Percentiles rank a stretch among this genome's conserved stretches.
phyloP scores from a whole-genome alignment of 2,113 vertebrate species.

The Spea bombifrons region DNA sequence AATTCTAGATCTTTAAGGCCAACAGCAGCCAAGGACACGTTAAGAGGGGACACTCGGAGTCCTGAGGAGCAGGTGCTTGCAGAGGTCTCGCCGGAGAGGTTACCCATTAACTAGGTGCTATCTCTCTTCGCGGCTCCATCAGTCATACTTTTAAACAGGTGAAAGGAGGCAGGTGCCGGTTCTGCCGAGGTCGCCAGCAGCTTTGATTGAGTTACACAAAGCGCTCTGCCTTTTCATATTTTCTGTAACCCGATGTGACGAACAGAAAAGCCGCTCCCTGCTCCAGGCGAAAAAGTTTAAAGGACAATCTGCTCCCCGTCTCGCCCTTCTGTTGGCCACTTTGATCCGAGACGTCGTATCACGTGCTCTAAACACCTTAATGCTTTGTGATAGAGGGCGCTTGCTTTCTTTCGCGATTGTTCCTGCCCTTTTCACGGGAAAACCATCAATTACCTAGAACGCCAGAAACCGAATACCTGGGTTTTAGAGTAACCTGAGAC shows the following conservation, averaged over 20 bases:
- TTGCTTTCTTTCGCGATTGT: conserved; percentile 49
- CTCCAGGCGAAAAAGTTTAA: conserved; percentile 44
- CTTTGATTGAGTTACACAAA: conserved; percentile 56
- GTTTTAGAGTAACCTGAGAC: conserved; percentile 56
- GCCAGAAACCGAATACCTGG: conserved; percentile 52
- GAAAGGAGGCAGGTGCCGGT: conserved; percentile 56
- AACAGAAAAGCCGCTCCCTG: conserved; percentile 48
- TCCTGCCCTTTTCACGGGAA: conserved; percentile 50
- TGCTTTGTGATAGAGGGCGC: conserved; percentile 51
- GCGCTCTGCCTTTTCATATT: conserved; percentile 55
- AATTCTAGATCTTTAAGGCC: no score
- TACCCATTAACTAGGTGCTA: conserved; percentile 58
- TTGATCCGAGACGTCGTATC: conserved; percentile 58
- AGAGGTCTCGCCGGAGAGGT: conserved; percentile 34
- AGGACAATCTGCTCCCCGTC: conserved; percentile 51
- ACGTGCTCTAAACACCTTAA: conserved; percentile 53
- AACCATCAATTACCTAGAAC: conserved; percentile 58
- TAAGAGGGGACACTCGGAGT: no score
- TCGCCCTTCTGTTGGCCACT: conserved; percentile 54
- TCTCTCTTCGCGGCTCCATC: conserved; percentile 37
- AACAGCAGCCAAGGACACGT: no score
- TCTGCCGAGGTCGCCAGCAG: conserved; percentile 28
- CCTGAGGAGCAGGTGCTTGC: no score
- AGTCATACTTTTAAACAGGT: conserved; percentile 42
- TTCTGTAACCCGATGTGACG: conserved; percentile 56